Conservation (phyloP, 2,113 vertebrate species). For the Actenoides hombroni region DNA sequence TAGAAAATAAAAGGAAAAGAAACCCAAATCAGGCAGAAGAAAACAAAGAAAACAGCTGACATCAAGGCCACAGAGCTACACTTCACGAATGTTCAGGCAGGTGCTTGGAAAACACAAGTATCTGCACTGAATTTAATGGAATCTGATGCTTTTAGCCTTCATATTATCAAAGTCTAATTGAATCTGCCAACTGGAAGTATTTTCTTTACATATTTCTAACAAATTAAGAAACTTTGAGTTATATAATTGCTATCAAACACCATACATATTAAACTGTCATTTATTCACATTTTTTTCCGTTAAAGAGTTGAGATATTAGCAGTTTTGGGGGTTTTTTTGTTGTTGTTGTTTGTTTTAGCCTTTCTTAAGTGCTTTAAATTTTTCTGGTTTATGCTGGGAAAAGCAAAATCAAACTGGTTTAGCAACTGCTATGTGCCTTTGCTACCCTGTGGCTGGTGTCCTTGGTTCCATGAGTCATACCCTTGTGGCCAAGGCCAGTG, state of each 20-base stretch:
- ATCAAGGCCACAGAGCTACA: not conserved
- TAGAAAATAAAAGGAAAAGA: not conserved
- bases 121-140: not conserved
- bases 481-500: no score
- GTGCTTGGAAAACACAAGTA: not conserved
- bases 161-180: not conserved
- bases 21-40: not conserved
- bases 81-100: not conserved
- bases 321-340: fast-evolving
- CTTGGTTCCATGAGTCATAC: not conserved
- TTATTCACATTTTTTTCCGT: not conserved
- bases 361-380: not conserved
- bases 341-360: no score
- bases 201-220: not conserved
- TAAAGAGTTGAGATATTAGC: not conserved
- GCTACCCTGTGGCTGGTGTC: not conserved
- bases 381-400: not conserved
- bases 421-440: not conserved
- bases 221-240: not conserved
- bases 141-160: not conserved
- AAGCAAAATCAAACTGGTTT: not conserved
- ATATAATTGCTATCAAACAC: not conserved
- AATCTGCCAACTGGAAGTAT: not conserved
- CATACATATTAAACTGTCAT: not conserved
- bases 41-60: not conserved